Conservation (phyloP, 2,888 invertebrate genomes). For the Anoplius nigerrimus region DNA sequence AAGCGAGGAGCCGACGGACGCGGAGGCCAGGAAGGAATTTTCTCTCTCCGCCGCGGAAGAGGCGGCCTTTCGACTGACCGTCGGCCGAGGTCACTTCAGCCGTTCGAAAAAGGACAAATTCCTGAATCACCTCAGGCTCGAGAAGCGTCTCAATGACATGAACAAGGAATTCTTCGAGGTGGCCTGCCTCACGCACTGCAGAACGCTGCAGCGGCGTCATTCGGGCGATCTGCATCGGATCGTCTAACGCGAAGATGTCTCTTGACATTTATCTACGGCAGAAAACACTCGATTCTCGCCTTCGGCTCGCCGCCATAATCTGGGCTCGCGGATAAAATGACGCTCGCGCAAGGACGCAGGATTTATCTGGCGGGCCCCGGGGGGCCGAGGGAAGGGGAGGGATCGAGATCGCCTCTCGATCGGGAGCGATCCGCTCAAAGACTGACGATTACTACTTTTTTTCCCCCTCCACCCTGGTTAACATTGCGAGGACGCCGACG, state of each 20-base stretch:
- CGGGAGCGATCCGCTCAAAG: too few relatives aligned
- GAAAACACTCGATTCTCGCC: too few relatives aligned
- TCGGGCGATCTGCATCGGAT: constrained; percentile 57
- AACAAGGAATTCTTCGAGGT: constrained; percentile 61
- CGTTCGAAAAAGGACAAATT: constrained; percentile 68
- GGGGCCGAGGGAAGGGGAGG: too few relatives aligned
- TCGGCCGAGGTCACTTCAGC: constrained; percentile 65
- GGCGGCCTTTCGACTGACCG: constrained; percentile 63
- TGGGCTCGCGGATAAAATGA: too few relatives aligned
- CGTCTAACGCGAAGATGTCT: constrained; percentile 25
- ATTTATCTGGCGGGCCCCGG: too few relatives aligned
- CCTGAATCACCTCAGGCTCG: constrained; percentile 65
- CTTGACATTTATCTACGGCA: too few relatives aligned
- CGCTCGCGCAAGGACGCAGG: too few relatives aligned
- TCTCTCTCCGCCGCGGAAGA: constrained; percentile 63
- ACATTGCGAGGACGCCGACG: too few relatives aligned
- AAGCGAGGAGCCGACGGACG: constrained; percentile 12
- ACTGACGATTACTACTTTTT: too few relatives aligned
- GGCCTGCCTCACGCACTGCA: constrained; percentile 48
- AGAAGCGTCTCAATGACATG: constrained; percentile 64
- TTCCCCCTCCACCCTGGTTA: too few relatives aligned
- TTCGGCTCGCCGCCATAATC: too few relatives aligned
- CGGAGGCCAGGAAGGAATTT: constrained; percentile 31
- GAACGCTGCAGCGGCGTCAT: constrained; percentile 47
- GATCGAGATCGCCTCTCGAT: too few relatives aligned